Evolutionary conservation across 2,113 vertebrate species (phyloP).

Genomic region (Oreocharis arfaki): DNA sequence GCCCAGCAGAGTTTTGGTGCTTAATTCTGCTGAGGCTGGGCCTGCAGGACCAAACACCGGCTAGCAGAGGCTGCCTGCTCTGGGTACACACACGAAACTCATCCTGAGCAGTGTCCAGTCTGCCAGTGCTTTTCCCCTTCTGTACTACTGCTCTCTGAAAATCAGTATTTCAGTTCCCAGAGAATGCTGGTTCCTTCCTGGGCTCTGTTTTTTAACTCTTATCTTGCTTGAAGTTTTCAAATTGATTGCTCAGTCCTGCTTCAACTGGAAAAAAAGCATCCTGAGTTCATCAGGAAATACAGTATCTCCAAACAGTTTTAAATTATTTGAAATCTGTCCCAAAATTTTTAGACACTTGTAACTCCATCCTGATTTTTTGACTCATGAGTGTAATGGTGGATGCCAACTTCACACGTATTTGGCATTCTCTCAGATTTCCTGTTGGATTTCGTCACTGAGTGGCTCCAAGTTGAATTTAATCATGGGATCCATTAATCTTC

Average conservation of each 20-base stretch:
- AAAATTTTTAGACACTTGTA: not conserved
- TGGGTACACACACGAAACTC: fast-evolving
- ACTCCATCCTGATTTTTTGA: not conserved
- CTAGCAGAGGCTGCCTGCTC: not conserved
- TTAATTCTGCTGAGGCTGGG: not conserved
- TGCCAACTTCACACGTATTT: not conserved
- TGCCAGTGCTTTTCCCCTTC: not conserved
- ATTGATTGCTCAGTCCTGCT: not conserved
- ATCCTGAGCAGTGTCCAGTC: not conserved
- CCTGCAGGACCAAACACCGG: fast-evolving
- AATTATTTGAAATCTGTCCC: not conserved
- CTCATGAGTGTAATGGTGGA: not conserved
- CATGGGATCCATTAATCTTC: not conserved
- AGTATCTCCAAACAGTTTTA: not conserved
- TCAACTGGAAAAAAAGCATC: not conserved
- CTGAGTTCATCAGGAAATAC: not conserved
- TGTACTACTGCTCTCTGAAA: not conserved
- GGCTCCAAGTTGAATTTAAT: not conserved
- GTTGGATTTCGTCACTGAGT: not conserved
- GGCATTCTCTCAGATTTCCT: not conserved
- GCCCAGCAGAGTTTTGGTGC: not conserved
- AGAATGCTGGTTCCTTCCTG: not conserved
- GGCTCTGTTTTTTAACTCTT: not conserved
- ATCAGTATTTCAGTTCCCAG: not conserved
- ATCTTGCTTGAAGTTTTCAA: not conserved